Evolutionary conservation across 2,113 vertebrate species (phyloP), one percentile per base, ranked within the genome.

Genomic region (Odocoileus hemionus): DNA sequence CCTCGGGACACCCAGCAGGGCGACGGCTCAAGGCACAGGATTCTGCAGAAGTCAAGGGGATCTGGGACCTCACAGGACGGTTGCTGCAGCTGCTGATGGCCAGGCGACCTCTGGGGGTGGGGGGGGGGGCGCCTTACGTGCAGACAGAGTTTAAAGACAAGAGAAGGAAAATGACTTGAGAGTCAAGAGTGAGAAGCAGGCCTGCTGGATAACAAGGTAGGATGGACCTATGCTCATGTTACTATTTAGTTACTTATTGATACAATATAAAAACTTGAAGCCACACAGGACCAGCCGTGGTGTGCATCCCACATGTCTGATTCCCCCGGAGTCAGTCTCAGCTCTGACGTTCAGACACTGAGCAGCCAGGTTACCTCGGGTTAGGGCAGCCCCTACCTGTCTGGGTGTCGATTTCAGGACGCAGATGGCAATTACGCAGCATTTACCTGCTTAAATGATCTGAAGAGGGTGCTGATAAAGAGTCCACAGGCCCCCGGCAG

Each of bases 31-130:
- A 57, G 86, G 93, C 82, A 57, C 76, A 92, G 92, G 96, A 98
- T 98, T 98, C 98, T 95, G 98, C 97, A 97, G 98, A 97, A 98
- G 98, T 96, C 54, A 95, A 83, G 88, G 95, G 94, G 96, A 98
- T 97, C 97, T 97, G 97, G 96, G 79, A 23, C 97, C 96, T 91
- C 92, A 80, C 90, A 86, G 89, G 94, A 89, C 1, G 76, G 92
- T 91, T 84, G 79, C 52, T 91, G 97, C 80, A 98, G 96, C 93
- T 98, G 94, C 82, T 83, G 82, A 94, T 89, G 96, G 84, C 23
- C 64, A 96, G 83, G 64, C 39, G 79, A 64, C 96, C 74, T 2
- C 87, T 36, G 11, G 33, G 94, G 55, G 78, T 80, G 89, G 16
- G 54, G 89, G 85, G 45, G 92, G 89, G 39, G 39, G 36, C 36